Percentiles rank a stretch among this genome's conserved stretches.
Evolutionary conservation across 2,888 invertebrate species (phyloP).

Genomic region (Monochamus alternatus): DNA sequence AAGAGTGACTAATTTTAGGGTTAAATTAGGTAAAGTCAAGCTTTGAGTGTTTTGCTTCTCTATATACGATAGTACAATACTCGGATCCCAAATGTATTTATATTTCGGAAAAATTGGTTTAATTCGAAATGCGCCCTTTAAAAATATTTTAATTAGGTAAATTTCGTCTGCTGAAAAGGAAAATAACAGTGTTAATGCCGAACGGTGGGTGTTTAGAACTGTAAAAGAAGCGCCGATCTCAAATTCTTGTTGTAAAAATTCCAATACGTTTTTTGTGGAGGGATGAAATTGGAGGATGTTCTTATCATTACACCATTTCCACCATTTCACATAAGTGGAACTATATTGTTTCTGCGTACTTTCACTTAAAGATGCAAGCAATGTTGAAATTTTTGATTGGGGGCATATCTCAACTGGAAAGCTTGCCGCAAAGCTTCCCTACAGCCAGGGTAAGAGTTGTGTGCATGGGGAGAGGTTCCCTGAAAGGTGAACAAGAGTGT

Average conservation of each 20-base stretch:
- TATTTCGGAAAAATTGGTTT: background rate
- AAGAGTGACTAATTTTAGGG: background rate
- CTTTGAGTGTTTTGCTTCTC: background rate
- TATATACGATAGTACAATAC: background rate
- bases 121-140: background rate
- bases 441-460: background rate
- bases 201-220: conserved; percentile 8
- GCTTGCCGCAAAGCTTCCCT: background rate
- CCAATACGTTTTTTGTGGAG: background rate
- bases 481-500: background rate
- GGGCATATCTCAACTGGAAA: background rate
- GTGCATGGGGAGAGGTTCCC: background rate
- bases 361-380: conserved; percentile 10
- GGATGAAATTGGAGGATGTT: background rate
- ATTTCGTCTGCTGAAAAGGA: background rate
- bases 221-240: background rate
- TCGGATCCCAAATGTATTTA: background rate
- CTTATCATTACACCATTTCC: background rate
- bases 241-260: conserved; percentile 19
- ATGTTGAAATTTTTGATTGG: too few relatives aligned
- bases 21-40: background rate
- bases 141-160: background rate
- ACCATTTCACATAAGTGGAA: conserved; percentile 2
- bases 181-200: background rate
- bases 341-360: conserved; percentile 18